phyloP scores from a whole-genome alignment of 2,797 vertebrate species.

The Echiichthys vipera region DNA sequence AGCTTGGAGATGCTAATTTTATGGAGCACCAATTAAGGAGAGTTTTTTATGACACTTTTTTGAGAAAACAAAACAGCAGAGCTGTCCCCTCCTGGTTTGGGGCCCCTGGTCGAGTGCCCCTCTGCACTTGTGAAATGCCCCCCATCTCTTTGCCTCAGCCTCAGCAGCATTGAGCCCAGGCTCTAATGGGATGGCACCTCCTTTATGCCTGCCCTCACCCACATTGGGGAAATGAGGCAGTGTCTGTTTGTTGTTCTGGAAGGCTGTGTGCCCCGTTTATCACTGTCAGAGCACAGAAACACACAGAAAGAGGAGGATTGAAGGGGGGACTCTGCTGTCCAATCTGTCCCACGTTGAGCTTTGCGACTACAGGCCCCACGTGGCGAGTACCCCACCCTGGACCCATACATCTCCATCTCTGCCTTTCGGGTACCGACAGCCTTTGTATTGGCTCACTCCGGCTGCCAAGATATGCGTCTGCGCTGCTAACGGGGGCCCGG shows the following conservation, averaged over 20 bases:
- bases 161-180: conserved; percentile 74
- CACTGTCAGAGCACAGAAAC: conserved; percentile 79
- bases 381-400: conserved; percentile 73
- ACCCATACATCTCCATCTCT: conserved; percentile 81
- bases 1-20: conserved; percentile 89
- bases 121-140: conserved; percentile 17
- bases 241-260: conserved; percentile 83
- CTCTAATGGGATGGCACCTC: conserved; percentile 81
- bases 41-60: conserved; percentile 85
- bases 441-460: conserved; percentile 80
- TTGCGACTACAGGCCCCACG: conserved; percentile 75
- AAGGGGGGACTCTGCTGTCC: conserved; percentile 57
- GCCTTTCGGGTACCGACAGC: conserved; percentile 74
- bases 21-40: conserved; percentile 86
- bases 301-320: conserved; percentile 59
- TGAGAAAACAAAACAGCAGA: conserved; percentile 81
- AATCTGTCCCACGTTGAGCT: conserved; percentile 79
- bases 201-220: conserved; percentile 80
- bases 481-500: conserved; percentile 64
- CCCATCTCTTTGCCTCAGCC: conserved; percentile 21
- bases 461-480: conserved; percentile 79
- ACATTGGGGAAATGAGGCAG: conserved; percentile 84
- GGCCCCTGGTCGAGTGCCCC: conserved; percentile 44
- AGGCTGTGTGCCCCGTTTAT: conserved; percentile 73
- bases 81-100: conserved; percentile 55